Percentiles rank a stretch among this genome's conserved stretches.
These are phyloP conservation scores for Podarcis cretensis DNA, from an alignment of 2,113 vertebrate genomes.

Conservation along the genomic window DNA sequence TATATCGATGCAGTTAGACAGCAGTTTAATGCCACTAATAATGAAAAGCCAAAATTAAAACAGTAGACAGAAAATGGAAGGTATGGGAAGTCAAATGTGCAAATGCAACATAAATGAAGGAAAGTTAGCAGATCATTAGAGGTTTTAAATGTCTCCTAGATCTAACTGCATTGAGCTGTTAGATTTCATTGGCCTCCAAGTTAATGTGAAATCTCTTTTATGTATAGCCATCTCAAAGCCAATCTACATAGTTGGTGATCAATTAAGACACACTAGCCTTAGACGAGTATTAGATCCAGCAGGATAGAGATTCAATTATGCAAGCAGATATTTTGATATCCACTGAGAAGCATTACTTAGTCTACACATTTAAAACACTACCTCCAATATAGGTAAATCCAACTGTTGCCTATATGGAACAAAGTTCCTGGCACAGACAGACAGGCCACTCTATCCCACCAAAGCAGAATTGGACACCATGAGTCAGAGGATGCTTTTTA, in stretches of 20 bases:
- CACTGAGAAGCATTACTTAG: neutral
- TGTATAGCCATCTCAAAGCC: neutral
- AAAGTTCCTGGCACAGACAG: neutral
- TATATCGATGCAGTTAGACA: conserved; percentile 47
- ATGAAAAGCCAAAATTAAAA: conserved; percentile 63
- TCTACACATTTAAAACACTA: neutral
- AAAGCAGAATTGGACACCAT: neutral
- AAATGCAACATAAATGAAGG: conserved; percentile 62
- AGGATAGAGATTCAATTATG: neutral
- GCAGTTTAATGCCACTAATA: conserved; percentile 58
- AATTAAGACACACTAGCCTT: neutral
- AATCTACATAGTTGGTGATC: neutral
- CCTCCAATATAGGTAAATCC: neutral
- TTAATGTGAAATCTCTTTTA: conserved; percentile 59
- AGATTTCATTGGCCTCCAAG: conserved; percentile 63
- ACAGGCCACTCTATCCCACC: neutral
- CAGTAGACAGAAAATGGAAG: conserved; percentile 61
- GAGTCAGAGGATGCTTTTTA: neutral
- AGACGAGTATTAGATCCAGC: too few relatives aligned
- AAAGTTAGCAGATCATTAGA: conserved; percentile 69
- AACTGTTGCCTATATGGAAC: too few relatives aligned
- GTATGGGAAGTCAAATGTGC: conserved; percentile 59
- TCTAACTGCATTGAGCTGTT: conserved; percentile 52
- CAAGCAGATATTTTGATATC: neutral
- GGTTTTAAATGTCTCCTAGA: conserved; percentile 66